Base-by-base conservation (phyloP, 1,140 invertebrate genomes). In the Drosophila mauritiana region DNA sequence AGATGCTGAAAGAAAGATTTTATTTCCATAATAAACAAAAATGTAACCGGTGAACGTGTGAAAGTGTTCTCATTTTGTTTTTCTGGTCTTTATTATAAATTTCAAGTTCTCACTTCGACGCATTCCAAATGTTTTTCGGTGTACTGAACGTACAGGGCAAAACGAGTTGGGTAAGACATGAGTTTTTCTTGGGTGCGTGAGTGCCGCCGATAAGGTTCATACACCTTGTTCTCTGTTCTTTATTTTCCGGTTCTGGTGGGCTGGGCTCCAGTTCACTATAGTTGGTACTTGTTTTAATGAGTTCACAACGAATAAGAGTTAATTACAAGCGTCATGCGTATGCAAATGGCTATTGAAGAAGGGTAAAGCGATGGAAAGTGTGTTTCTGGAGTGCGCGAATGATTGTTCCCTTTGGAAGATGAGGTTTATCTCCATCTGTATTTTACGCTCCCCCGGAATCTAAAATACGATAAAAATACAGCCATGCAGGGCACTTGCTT, bases 361-460 rank as follows among this genome's bases (percentile, higher is more conserved):
- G 22, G n/a, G n/a, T n/a, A 11, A 8, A 22, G 20, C n/a, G 10
- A 20, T 74, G 79, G 68, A 69, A 83, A 73, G 54, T 89, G 67
- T 86, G 84, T 89, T 86, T 86, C 63, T 88, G 65, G 83, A 86
- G 83, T 86, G 67, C 89, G 84, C 83, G 84, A 88, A 88, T 78
- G 62, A 58, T 76, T 48, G 36, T 54, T 67, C 46, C 45, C 20
- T 48, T 40, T 27, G 27, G 25, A 6, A 27, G 13, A n/a, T 8
- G 5, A 11, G 5, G 11, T 27, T 39, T 39, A 13, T 39, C 37
- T 39, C 13, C 13, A 13, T 39, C 37, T 13, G 13, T 13, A 12
- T 39, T 39, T 4, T 13, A 39, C 37, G 13, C 37, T 27, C 20
- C 22, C 22, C 13, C 22, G 15, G 31, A 27, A 36, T 48, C 17